Percentiles rank a stretch among this genome's conserved stretches.
Evolutionary conservation across 2,888 invertebrate species (phyloP).

Genomic region (Entomobrya multifasciata): DNA sequence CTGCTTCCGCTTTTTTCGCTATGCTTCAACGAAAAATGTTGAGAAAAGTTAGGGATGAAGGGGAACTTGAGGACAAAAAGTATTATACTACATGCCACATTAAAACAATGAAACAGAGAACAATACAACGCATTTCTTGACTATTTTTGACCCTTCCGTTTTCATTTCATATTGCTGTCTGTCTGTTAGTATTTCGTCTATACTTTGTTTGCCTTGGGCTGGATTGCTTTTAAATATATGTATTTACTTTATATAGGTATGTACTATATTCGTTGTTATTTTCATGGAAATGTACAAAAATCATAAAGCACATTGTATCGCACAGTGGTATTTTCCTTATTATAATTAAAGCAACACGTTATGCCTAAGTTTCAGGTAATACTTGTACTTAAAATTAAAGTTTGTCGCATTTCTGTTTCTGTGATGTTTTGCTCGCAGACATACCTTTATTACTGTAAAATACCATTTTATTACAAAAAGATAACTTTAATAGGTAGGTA

Average conservation of each 20-base stretch:
- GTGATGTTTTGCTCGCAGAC: too few species aligned
- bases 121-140: neutral
- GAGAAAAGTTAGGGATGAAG: neutral
- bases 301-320: too few species aligned
- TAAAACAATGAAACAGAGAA: neutral
- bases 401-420: too few species aligned
- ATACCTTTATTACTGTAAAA: too few species aligned
- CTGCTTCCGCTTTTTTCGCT: slow-evolving; percentile 37
- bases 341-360: too few species aligned
- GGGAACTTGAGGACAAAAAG: neutral
- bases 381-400: too few species aligned
- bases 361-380: too few species aligned
- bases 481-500: too few species aligned
- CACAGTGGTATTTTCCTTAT: too few species aligned
- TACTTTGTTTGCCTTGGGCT: neutral
- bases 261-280: too few species aligned
- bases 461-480: too few species aligned
- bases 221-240: slow-evolving; percentile 12
- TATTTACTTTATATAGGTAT: neutral
- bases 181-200: neutral
- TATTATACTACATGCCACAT: neutral
- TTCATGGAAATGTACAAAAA: too few species aligned
- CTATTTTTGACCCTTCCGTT: neutral
- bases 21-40: slow-evolving; percentile 23
- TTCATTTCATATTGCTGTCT: neutral